Percentiles rank a stretch among this genome's conserved stretches.
phyloP scores from a whole-genome alignment of 2,113 vertebrate genomes.

The Vidua macroura region DNA sequence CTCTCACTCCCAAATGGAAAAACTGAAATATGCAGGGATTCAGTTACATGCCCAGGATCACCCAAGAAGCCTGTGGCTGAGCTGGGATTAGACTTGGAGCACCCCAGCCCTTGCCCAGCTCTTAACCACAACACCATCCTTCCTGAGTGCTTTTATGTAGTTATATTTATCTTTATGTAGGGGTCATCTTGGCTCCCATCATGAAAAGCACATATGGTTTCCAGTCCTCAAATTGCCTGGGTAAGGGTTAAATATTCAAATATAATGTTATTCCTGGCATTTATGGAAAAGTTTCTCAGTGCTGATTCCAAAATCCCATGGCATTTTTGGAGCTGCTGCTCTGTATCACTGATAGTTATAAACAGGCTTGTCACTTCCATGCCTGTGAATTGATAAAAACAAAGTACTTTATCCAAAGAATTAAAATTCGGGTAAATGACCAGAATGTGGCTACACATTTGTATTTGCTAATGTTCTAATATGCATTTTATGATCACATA shows the following conservation, averaged over 20 bases:
- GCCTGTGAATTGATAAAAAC: constrained; percentile 8
- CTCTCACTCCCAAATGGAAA: constrained; percentile 43
- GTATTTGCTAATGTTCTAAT: not conserved
- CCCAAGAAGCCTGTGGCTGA: constrained; percentile 63
- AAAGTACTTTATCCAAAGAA: not conserved
- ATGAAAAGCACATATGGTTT: constrained; percentile 64
- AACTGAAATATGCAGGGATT: constrained; percentile 23
- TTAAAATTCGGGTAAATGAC: not conserved
- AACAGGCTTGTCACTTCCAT: constrained; percentile 10
- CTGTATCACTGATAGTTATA: constrained; percentile 40
- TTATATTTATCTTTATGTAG: constrained; percentile 66
- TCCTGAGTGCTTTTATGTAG: constrained; percentile 55
- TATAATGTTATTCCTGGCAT: constrained; percentile 66
- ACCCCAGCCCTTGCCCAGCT: constrained; percentile 47
- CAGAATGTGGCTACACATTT: not conserved
- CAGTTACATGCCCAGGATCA: constrained; percentile 62
- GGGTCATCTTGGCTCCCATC: constrained; percentile 58
- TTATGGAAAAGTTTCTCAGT: constrained; percentile 61
- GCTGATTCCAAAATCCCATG: constrained; percentile 48
- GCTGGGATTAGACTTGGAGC: constrained; percentile 48
- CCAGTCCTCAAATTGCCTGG: constrained; percentile 62
- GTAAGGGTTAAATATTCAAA: constrained; percentile 69
- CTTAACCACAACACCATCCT: constrained; percentile 58
- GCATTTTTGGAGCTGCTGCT: constrained; percentile 40
- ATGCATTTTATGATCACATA: not conserved